Conservation (phyloP, 1,140 invertebrate genomes). For the Polypedilum pembai region DNA sequence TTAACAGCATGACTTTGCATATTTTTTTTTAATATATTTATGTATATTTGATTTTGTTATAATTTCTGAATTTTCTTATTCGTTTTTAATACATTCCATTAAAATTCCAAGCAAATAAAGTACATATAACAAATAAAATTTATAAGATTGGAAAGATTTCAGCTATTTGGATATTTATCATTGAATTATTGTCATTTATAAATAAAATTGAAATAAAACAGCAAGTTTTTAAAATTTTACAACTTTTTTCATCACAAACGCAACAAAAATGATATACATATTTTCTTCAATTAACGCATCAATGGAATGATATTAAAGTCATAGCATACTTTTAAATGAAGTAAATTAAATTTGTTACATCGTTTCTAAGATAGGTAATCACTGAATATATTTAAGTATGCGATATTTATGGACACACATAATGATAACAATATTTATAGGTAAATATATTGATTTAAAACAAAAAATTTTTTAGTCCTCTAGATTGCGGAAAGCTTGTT, state of each 20-base stretch:
- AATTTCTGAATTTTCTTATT: too few species aligned
- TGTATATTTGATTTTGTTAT: too few species aligned
- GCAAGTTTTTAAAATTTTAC: not conserved
- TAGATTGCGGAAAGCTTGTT: conserved; percentile 95
- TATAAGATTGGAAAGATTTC: not conserved
- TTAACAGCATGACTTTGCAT: not conserved
- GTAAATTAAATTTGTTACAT: not conserved
- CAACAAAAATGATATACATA: not conserved
- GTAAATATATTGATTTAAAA: not conserved
- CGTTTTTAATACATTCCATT: not conserved
- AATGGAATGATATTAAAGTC: not conserved
- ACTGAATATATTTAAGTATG: conserved; percentile 1
- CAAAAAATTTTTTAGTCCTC: conserved; percentile 76
- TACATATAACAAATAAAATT: not conserved
- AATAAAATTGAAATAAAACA: not conserved
- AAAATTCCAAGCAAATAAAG: not conserved
- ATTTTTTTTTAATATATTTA: not conserved
- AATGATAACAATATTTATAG: conserved; percentile 6
- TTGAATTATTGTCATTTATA: conserved; percentile 16
- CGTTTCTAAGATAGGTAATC: not conserved
- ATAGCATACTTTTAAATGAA: not conserved
- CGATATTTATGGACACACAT: conserved; percentile 8
- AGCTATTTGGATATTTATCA: not conserved
- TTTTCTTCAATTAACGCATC: not conserved
- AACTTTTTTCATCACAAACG: not conserved